Percentiles rank a stretch among this genome's conserved stretches.
Conservation (phyloP, 2,888 invertebrate species). For the Ernsta delagoae region DNA sequence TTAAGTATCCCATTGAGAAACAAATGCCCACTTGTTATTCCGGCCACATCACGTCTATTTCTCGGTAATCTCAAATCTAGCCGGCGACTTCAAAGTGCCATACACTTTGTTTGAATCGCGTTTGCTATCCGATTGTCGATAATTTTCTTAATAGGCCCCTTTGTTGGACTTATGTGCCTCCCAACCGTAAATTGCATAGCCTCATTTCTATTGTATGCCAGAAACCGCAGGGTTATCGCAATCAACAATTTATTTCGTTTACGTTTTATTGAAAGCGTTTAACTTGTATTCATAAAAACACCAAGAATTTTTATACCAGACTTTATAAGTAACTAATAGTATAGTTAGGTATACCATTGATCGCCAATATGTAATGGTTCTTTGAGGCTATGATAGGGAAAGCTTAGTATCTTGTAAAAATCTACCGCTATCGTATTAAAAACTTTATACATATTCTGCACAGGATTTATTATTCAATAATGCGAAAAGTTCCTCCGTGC, state of each 20-base stretch:
- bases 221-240: constrained; percentile 17
- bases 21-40: constrained; percentile 31
- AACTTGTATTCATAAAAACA: neutral
- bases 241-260: neutral
- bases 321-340: too few relatives aligned
- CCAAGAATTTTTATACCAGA: too few relatives aligned
- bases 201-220: constrained; percentile 22
- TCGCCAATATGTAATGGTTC: too few relatives aligned
- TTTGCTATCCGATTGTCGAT: constrained; percentile 38
- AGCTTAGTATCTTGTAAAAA: neutral
- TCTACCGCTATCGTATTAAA: neutral
- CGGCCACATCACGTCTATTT: constrained; percentile 23
- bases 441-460: neutral
- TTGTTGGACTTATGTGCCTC: constrained; percentile 36
- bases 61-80: constrained; percentile 34
- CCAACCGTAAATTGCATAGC: constrained; percentile 34
- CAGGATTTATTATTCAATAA: constrained; percentile 8
- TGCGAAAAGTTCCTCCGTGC: constrained; percentile 4
- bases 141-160: constrained; percentile 38
- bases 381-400: neutral
- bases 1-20: constrained; percentile 30
- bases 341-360: too few relatives aligned
- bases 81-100: constrained; percentile 29
- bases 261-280: neutral
- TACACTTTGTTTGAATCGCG: constrained; percentile 35